phyloP scores from a whole-genome alignment of 2,797 vertebrate species.

The Stomatorhinus walkeri region DNA sequence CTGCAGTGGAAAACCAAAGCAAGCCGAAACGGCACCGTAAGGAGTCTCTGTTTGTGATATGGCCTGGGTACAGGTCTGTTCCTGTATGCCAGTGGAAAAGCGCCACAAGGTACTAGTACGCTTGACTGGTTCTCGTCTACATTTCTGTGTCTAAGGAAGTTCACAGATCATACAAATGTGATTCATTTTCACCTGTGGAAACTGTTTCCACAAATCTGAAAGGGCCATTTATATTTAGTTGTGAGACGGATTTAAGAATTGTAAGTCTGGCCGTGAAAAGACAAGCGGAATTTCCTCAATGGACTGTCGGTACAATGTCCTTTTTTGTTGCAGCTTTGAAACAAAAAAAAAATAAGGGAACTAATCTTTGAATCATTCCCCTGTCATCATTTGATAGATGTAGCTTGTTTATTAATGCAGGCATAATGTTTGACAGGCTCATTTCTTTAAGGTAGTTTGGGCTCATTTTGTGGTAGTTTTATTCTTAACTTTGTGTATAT shows the following conservation, averaged over 20 bases:
- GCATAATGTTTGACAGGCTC: neutral
- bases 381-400: neutral
- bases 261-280: neutral
- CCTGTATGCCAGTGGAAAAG: neutral
- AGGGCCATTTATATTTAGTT: constrained; percentile 1
- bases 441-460: neutral
- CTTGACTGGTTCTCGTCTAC: neutral
- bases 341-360: neutral
- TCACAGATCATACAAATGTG: neutral
- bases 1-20: neutral
- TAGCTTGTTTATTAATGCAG: neutral
- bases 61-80: neutral
- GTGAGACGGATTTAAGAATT: neutral
- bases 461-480: neutral
- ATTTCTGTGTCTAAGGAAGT: constrained; percentile 1
- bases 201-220: neutral
- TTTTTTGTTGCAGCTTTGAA: neutral
- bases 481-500: neutral
- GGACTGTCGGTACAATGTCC: neutral
- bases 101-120: neutral
- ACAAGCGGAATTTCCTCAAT: neutral
- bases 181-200: constrained; percentile 1
- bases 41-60: neutral
- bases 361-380: neutral
- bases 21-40: neutral